Evolutionary conservation across 2,797 vertebrate species (phyloP).

Genomic region (Holocentrus rufus): DNA sequence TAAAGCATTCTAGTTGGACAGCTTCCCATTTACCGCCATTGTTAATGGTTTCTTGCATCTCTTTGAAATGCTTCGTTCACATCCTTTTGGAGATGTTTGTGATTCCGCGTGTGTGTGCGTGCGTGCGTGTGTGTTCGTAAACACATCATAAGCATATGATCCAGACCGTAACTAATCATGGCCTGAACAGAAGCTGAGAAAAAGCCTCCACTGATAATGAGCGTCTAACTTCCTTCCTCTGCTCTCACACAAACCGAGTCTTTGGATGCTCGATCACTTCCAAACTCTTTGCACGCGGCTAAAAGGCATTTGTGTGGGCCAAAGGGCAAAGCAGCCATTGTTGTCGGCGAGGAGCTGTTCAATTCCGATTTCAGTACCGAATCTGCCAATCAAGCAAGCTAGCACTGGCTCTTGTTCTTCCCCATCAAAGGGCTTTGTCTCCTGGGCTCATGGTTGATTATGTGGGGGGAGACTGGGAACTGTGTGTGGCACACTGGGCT

Average conservation of each 20-base stretch:
- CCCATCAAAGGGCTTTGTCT: conserved; percentile 76
- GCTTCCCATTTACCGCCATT: conserved; percentile 16
- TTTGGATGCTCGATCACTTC: conserved; percentile 42
- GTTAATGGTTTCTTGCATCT: neutral
- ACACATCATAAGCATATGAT: conserved; percentile 67
- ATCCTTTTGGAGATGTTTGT: neutral
- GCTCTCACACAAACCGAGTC: conserved; percentile 26
- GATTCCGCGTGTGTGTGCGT: neutral
- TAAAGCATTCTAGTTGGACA: conserved; percentile 23
- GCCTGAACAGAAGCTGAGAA: conserved; percentile 37
- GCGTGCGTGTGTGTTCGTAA: conserved; percentile 23
- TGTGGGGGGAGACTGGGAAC: conserved; percentile 73
- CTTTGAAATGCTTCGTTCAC: conserved; percentile 5
- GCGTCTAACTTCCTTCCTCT: conserved; percentile 49
- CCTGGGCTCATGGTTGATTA: conserved; percentile 77
- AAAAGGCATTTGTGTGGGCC: conserved; percentile 72
- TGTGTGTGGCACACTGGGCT: conserved; percentile 72
- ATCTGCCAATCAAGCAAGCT: conserved; percentile 71
- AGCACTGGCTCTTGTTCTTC: conserved; percentile 56
- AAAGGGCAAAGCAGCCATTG: conserved; percentile 64
- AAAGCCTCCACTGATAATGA: conserved; percentile 52
- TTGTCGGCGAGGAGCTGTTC: conserved; percentile 62
- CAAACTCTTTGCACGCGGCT: conserved; percentile 41
- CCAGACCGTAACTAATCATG: conserved; percentile 71
- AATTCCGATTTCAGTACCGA: conserved; percentile 68